Evolutionary conservation across 2,113 vertebrate species (phyloP), one percentile per base, ranked within the genome.

Genomic region (Pandion haliaetus): DNA sequence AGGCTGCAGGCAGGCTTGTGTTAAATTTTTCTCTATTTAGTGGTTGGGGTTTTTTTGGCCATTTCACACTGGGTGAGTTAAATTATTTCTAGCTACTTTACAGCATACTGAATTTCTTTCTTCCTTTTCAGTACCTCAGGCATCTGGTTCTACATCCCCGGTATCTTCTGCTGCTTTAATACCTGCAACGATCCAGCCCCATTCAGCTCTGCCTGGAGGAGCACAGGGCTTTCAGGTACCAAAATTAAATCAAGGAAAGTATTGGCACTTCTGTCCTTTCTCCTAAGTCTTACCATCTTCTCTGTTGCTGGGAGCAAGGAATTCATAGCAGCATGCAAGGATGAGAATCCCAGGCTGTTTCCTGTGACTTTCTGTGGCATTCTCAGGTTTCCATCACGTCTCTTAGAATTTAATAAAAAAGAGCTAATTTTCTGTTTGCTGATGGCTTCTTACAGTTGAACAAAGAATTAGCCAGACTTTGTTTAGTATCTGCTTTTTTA

Each of bases 181-280:
- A 79, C 99, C 99, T 95, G 80, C 98, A 18, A 86, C 98, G 0
- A 91, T 98, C 13, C 97, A 98, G 20, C 92, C 99, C 13, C 99
- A 98, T 76, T 97, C 98, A 47, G 89, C 98, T 85, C 82, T 98
- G 29, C 92, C 98, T 57, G 98, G 97, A 90, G 98, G 97, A 95
- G 83, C 96, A 69, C 99, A 99, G 29, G 97, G 98, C 74, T 99
- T 99, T 97, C 99, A 99, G 99, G 99, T 99, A 97, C 95, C 40
- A 71, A 42, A 54, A 29, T 58, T 8, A 71, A 71, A 67, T 16
- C 11, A 21, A 65, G 47, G 47, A 62, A 26, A 61, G 26, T 54
- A 18, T 32, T 95, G 62, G 6, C 12, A 12, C 24, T 66, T 82
- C 17, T 89, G 17, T 38, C 45, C n/a, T 59, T 89, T 82, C 25